Conservation (phyloP, 2,888 invertebrate genomes). For the Apeira syringaria region DNA sequence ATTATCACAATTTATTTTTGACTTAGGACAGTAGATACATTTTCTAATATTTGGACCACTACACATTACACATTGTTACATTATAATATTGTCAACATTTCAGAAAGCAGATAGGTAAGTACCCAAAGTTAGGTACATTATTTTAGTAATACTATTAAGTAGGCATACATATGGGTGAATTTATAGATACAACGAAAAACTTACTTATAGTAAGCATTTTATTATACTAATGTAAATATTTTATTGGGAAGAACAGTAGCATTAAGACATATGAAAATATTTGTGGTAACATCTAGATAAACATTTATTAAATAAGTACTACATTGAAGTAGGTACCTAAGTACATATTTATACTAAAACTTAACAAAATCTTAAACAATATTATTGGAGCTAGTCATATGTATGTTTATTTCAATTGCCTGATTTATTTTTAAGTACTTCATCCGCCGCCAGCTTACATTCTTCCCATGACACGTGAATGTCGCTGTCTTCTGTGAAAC, state of each 20-base stretch:
- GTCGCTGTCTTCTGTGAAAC: constrained; percentile 91
- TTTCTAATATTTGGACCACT: too few species aligned
- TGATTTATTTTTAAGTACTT: constrained; percentile 71
- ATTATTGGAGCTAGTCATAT: constrained; percentile 2
- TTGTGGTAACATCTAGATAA: too few species aligned
- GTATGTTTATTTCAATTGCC: constrained; percentile 11
- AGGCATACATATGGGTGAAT: too few species aligned
- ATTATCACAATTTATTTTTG: constrained; percentile 1
- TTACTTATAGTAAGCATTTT: too few species aligned
- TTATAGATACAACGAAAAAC: too few species aligned
- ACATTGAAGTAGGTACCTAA: too few species aligned
- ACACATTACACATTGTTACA: neutral
- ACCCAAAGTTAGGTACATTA: too few species aligned
- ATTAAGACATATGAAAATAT: constrained; percentile 3
- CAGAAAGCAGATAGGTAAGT: too few species aligned
- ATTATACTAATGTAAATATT: neutral
- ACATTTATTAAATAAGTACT: too few species aligned
- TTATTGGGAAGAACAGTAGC: constrained; percentile 13
- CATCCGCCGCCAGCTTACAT: constrained; percentile 89
- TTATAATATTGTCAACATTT: too few species aligned
- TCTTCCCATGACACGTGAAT: constrained; percentile 95
- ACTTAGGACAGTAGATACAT: too few species aligned
- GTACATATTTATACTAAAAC: neutral
- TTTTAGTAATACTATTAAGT: too few species aligned
- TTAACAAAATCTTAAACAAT: constrained; percentile 3